Base-by-base conservation (phyloP, 2,113 vertebrate species). In the Thomomys bottae region DNA sequence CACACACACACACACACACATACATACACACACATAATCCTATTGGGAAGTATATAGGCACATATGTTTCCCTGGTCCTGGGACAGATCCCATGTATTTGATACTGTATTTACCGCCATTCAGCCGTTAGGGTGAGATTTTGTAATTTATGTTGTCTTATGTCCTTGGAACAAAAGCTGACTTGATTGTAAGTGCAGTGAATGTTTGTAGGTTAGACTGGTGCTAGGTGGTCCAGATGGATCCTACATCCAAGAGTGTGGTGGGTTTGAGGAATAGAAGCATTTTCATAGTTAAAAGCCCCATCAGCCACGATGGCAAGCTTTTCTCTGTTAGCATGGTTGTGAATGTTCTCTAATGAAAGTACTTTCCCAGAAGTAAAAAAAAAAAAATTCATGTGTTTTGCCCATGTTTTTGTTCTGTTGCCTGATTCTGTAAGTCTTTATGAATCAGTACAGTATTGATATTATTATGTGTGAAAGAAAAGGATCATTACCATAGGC, bases 131-230 rank as follows among this genome's bases (percentile, higher is more conserved):
- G 6, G 10, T 40, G 77, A 59, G 76, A 10, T 9, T 88, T 79
- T 24, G 61, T 4, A 1, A 12, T 8, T 86, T 79, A 24, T 71
- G 3, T 1, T 7, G 23, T 28, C 3, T 14, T 38, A 1, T 34
- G 24, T 45, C 64, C 30, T 92, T 87, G 81, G 82, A 85, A 73
- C 38, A 49, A 87, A 93, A 70, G 26, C 26, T 85, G 21, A 84
- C 64, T 49, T 49, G 57, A 84, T 42, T 61, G 38, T 61, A 71
- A 77, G 70, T 15, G 54, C n/a, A 77, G n/a, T 59, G 18, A 72
- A 64, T 34, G 49, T n/a, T 49, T 81, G 34, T 77, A 54, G n/a
- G 1, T 61, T 38, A 32, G 23, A 12, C 40, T 66, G 12, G n/a
- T 77, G 30, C 57, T 36, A 54, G 6, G 54, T 63, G 28, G 26